These are phyloP conservation scores for Vombatus ursinus DNA, from an alignment of 2,113 vertebrate genomes.

Conservation along the genomic window DNA sequence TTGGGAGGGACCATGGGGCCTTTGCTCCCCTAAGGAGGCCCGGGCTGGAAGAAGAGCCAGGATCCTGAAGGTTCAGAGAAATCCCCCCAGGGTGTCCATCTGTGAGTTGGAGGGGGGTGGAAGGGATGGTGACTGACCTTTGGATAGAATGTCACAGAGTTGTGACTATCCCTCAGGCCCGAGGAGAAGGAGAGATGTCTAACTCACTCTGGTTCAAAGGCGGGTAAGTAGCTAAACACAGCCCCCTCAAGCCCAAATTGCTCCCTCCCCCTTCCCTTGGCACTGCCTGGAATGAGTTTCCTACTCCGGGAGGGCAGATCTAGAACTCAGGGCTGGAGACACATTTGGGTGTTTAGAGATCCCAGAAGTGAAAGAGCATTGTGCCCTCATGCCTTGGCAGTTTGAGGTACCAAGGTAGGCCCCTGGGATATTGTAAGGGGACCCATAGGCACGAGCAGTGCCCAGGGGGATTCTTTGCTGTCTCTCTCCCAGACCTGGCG, in stretches of 20 bases:
- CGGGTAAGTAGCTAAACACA: conserved; percentile 87
- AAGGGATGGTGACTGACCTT: neutral
- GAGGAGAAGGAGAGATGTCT: conserved; percentile 92
- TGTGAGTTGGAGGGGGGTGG: neutral
- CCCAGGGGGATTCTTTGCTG: neutral
- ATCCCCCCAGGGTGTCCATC: neutral
- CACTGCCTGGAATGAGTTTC: rapidly evolving
- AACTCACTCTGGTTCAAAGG: conserved; percentile 97
- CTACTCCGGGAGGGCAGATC: neutral
- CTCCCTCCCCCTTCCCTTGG: neutral
- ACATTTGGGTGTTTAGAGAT: neutral
- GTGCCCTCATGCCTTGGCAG: neutral
- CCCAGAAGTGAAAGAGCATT: neutral
- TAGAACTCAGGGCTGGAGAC: neutral
- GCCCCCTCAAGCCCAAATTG: neutral
- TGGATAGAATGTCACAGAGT: neutral
- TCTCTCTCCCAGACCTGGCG: conserved; percentile 92
- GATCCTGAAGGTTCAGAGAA: neutral
- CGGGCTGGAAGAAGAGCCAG: neutral
- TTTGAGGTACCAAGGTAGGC: neutral
- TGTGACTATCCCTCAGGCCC: conserved; percentile 86
- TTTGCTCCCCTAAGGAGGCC: neutral
- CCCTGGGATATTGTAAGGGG: neutral
- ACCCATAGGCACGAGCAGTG: neutral
- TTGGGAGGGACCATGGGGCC: neutral